Percentiles rank a stretch among this genome's conserved stretches.
Evolutionary conservation across 2,113 vertebrate species (phyloP).

Genomic region (Ursus arctos): DNA sequence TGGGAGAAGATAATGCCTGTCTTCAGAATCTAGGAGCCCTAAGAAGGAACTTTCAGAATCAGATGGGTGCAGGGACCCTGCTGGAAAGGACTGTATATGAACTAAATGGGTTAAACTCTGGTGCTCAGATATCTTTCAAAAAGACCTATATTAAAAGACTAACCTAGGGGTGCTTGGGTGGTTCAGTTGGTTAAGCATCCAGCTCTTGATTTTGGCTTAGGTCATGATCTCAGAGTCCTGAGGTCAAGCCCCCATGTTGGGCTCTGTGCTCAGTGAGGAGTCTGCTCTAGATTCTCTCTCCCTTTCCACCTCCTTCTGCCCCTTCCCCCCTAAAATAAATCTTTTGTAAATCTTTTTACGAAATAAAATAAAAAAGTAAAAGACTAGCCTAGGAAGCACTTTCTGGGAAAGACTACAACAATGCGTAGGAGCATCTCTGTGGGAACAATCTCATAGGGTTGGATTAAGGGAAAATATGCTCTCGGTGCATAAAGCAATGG

Average conservation of each 20-base stretch:
- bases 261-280: neutral
- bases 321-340: neutral
- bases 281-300: neutral
- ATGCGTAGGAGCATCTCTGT: neutral
- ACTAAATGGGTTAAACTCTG: neutral
- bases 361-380: neutral
- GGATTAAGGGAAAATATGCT: neutral
- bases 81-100: neutral
- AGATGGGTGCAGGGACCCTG: accelerated
- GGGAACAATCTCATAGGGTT: neutral
- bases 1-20: neutral
- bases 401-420: neutral
- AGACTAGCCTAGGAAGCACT: neutral
- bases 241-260: no score
- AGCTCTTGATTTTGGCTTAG: neutral
- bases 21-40: neutral
- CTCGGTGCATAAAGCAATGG: neutral
- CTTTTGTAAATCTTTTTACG: neutral
- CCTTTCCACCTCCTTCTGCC: neutral
- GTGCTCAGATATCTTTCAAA: neutral
- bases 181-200: neutral
- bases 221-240: neutral
- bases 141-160: neutral
- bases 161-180: neutral
- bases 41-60: neutral